phyloP scores from a whole-genome alignment of 1,140 invertebrate species.

The Macrocentrus cingulum region DNA sequence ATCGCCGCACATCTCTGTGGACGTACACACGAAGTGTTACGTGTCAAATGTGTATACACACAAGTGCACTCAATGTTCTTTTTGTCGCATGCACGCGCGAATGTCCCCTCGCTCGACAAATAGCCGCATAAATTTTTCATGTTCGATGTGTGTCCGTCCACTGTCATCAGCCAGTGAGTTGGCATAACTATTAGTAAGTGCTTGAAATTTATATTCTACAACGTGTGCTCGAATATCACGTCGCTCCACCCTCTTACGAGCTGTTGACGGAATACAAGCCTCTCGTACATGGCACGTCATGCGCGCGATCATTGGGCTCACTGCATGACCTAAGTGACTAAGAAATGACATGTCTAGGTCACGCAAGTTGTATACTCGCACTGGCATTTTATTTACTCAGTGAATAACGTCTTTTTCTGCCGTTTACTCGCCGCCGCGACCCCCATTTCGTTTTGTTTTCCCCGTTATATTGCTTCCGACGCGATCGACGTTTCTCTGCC shows the following conservation, averaged over 20 bases:
- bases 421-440: no score
- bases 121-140: constrained; percentile 35
- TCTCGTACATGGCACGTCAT: neutral
- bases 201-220: neutral
- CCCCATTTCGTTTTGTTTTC: no score
- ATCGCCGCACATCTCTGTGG: constrained; percentile 15
- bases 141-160: neutral
- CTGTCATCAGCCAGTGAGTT: neutral
- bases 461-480: no score
- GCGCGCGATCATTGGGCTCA: constrained; percentile 19
- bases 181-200: neutral
- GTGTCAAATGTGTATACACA: neutral
- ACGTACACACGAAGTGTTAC: constrained; percentile 6
- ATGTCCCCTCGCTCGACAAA: constrained; percentile 16
- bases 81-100: constrained; percentile 16
- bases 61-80: neutral
- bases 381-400: neutral
- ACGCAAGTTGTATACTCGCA: neutral
- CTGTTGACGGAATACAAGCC: constrained; percentile 7
- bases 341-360: constrained; percentile 23
- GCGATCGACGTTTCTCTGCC: no score
- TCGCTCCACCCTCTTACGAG: constrained; percentile 7
- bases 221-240: neutral
- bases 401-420: no score
- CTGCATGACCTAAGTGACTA: constrained; percentile 12